A percentile compares a stretch with the other conserved stretches of the same genome.
phyloP scores from a whole-genome alignment of 2,113 vertebrate species.

The Phaethornis superciliosus region DNA sequence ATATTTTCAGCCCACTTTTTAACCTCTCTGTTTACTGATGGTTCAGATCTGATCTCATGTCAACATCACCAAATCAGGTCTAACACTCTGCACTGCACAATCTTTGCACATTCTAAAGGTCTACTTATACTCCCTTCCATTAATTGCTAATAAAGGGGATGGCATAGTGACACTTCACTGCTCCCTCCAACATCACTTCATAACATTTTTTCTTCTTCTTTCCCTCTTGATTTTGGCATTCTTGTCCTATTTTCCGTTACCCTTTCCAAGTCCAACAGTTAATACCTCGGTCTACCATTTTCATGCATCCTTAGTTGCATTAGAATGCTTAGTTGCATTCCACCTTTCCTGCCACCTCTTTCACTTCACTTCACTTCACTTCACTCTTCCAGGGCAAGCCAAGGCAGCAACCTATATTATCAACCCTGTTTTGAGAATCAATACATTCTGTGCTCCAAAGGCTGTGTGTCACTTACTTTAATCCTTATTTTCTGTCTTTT shows the following conservation, averaged over 20 bases:
- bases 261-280: neutral
- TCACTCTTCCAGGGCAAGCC: neutral
- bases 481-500: neutral
- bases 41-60: neutral
- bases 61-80: neutral
- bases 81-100: neutral
- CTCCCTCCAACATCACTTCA: neutral
- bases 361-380: neutral
- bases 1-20: neutral
- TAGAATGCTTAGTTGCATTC: neutral
- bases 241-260: neutral
- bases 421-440: neutral
- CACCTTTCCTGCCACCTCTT: neutral
- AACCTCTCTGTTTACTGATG: neutral
- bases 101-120: neutral
- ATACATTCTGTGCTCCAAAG: neutral
- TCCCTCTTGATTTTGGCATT: neutral
- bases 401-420: neutral
- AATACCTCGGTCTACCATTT: neutral
- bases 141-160: neutral
- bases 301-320: neutral
- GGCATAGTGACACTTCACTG: neutral
- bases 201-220: neutral
- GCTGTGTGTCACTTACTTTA: neutral
- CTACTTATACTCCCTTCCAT: neutral